phyloP scores from a whole-genome alignment of 64 coral and sea anemone genomes.

The Orbicella faveolata region DNA sequence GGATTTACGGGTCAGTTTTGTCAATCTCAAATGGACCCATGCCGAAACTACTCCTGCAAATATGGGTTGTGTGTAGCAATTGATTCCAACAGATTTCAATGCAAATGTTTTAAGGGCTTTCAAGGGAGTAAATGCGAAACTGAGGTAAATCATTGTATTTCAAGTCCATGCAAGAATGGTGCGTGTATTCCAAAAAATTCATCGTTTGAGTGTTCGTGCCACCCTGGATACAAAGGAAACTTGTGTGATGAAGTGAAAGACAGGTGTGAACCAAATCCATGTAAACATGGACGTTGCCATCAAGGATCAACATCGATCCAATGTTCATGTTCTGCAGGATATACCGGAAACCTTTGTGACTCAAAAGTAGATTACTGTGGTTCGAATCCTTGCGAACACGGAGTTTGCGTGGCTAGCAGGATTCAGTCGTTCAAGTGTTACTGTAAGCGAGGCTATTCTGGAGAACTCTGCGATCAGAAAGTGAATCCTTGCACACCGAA shows the following conservation, averaged over 20 bases:
- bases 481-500: conserved; percentile 44
- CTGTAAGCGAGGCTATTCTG: conserved; percentile 55
- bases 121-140: conserved; percentile 53
- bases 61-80: conserved; percentile 44
- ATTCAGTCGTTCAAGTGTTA: conserved; percentile 34
- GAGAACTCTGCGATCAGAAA: conserved; percentile 38
- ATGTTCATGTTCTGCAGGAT: conserved; percentile 51
- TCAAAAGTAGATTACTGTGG: conserved; percentile 25
- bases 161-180: conserved; percentile 50
- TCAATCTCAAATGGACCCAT: conserved; percentile 26
- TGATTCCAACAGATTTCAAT: conserved; percentile 17
- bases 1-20: conserved; percentile 45
- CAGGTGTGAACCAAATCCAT: conserved; percentile 33
- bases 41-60: conserved; percentile 52
- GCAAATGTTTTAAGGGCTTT: conserved; percentile 62
- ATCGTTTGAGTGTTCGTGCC: conserved; percentile 59
- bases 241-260: conserved; percentile 46
- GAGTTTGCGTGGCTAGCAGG: conserved; percentile 29
- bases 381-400: conserved; percentile 64
- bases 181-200: conserved; percentile 35
- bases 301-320: conserved; percentile 13
- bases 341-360: conserved; percentile 49
- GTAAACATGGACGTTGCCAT: conserved; percentile 56
- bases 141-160: conserved; percentile 27
- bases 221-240: conserved; percentile 33